Evolutionary conservation across 2,797 vertebrate species (phyloP).

Genomic region (Yasuhikotakia modesta): DNA sequence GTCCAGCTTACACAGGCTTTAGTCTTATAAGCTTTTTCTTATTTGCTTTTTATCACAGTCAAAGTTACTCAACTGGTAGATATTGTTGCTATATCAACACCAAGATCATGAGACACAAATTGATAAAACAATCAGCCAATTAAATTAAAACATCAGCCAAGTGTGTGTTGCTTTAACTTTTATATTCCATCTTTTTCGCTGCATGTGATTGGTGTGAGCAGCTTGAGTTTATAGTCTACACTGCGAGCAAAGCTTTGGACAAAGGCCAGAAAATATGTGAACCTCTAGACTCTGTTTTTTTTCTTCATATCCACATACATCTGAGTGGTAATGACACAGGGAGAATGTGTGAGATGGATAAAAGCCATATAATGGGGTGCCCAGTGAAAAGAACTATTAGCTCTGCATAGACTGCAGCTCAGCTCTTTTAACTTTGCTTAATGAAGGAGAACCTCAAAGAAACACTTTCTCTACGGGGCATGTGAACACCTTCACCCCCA

Average conservation of each 20-base stretch:
- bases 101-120: background rate
- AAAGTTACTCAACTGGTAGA: background rate
- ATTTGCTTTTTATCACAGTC: background rate
- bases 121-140: background rate
- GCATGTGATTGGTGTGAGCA: conserved; percentile 15
- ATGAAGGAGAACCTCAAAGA: conserved; percentile 30
- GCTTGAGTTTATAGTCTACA: conserved; percentile 29
- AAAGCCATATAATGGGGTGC: conserved; percentile 13
- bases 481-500: conserved; percentile 41
- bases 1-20: background rate
- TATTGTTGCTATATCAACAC: background rate
- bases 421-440: conserved; percentile 26
- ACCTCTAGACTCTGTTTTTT: conserved; percentile 34
- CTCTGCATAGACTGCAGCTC: conserved; percentile 8
- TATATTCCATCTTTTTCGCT: conserved; percentile 35
- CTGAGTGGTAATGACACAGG: conserved; percentile 37
- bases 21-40: too few species aligned
- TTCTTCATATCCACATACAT: conserved; percentile 35
- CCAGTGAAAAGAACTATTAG: background rate
- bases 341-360: conserved; percentile 13
- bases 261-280: conserved; percentile 44
- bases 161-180: background rate
- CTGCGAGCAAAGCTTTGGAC: conserved; percentile 25
- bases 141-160: too few species aligned
- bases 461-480: conserved; percentile 21